Percentiles rank a stretch among this genome's conserved stretches.
Conservation (phyloP, 2,113 vertebrate species). For the Plecotus auritus region DNA sequence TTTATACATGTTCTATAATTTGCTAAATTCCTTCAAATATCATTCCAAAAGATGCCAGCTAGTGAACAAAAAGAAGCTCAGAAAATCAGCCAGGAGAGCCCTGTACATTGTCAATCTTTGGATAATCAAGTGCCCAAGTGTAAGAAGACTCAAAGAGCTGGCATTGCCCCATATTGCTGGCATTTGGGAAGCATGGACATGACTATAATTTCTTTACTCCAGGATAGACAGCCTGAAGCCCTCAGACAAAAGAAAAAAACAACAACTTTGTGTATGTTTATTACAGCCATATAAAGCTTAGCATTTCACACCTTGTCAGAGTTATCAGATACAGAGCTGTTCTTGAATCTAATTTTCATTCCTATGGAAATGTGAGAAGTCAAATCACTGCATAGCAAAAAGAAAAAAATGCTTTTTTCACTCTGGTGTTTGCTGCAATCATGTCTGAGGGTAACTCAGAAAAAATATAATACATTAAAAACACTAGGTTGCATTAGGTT, state of each 20-base stretch:
- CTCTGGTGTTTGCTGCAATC: slow-evolving; percentile 21
- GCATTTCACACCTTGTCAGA: slow-evolving; percentile 62
- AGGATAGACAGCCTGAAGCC: not conserved
- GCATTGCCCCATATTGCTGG: not conserved
- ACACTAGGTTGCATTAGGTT: slow-evolving; percentile 39
- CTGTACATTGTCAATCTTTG: not conserved
- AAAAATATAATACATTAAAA: slow-evolving; percentile 2
- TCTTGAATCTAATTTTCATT: slow-evolving; percentile 68
- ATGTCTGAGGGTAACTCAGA: slow-evolving; percentile 30
- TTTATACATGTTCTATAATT: not conserved
- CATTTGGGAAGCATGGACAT: not conserved
- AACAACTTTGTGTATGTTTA: slow-evolving; percentile 34
- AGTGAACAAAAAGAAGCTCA: not conserved
- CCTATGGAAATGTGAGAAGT: slow-evolving; percentile 52
- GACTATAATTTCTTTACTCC: not conserved
- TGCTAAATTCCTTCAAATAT: not conserved
- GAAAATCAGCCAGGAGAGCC: not conserved
- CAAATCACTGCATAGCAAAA: slow-evolving; percentile 9
- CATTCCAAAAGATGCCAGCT: not conserved
- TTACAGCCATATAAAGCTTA: not conserved
- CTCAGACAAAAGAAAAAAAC: not conserved
- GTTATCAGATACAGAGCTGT: slow-evolving; percentile 30
- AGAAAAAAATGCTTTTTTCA: not conserved
- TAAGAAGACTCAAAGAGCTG: not conserved
- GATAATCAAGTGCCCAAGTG: not conserved